Conservation (phyloP, 2,113 vertebrate species). For the Toxotes jaculatrix region DNA sequence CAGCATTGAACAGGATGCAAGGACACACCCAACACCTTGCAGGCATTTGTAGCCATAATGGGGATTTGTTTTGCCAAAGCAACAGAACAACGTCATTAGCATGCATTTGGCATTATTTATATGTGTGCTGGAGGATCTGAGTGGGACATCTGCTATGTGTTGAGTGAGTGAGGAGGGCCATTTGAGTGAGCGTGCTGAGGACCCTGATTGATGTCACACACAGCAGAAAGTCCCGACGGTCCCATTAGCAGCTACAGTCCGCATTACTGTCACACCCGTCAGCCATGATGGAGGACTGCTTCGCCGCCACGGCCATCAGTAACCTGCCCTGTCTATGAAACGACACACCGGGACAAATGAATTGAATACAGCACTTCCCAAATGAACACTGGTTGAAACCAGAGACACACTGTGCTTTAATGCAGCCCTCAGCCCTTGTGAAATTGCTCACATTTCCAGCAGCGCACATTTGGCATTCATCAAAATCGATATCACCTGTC, state of each 20-base stretch:
- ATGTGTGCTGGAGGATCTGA: conserved; percentile 62
- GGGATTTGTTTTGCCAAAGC: conserved; percentile 55
- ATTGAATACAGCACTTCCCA: conserved; percentile 62
- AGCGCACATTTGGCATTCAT: conserved; percentile 75
- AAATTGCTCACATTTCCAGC: conserved; percentile 75
- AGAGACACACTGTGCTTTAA: conserved; percentile 56
- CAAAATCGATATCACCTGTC: conserved; percentile 77
- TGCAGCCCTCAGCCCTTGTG: conserved; percentile 61
- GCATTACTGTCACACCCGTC: conserved; percentile 77
- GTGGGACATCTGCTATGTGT: conserved; percentile 79
- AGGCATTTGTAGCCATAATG: conserved; percentile 45
- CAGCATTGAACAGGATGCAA: conserved; percentile 7
- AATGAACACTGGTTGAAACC: conserved; percentile 71
- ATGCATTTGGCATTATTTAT: conserved; percentile 74
- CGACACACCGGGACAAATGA: conserved; percentile 65
- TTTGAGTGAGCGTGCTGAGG: conserved; percentile 69
- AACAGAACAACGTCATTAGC: conserved; percentile 70
- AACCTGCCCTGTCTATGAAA: conserved; percentile 62
- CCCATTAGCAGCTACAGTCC: conserved; percentile 81
- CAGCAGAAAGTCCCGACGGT: conserved; percentile 75
- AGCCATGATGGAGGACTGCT: conserved; percentile 65
- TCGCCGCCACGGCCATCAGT: conserved; percentile 49
- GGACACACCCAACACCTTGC: conserved; percentile 15
- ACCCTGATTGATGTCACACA: conserved; percentile 80
- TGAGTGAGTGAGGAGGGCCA: conserved; percentile 78